A percentile compares a stretch with the other conserved stretches of the same genome.
Conservation (phyloP, 2,888 invertebrate species). For the Iselma pallidipennis region DNA sequence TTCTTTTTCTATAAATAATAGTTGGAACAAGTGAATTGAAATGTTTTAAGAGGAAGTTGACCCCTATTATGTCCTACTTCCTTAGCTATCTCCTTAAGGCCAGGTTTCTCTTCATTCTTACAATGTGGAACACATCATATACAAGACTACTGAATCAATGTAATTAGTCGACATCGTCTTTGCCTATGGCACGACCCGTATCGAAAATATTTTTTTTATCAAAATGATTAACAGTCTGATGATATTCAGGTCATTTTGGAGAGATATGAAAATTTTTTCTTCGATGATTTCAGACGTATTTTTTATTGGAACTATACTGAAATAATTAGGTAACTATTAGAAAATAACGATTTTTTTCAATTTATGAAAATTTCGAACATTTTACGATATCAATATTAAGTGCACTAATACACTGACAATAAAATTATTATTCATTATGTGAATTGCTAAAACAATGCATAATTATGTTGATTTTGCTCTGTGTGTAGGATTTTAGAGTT, state of each 20-base stretch:
- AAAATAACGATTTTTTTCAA: too few species aligned
- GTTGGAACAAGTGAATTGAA: neutral
- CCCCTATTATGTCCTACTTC: conserved; percentile 23
- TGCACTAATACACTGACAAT: neutral
- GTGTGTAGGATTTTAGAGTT: neutral
- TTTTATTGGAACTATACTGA: too few species aligned
- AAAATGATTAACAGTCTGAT: neutral
- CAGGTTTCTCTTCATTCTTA: conserved; percentile 24
- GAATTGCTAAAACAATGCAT: neutral
- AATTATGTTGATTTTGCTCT: neutral
- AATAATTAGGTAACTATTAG: too few species aligned
- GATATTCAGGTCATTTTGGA: neutral
- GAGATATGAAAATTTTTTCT: neutral
- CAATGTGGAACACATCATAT: conserved; percentile 18
- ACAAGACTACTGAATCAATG: neutral
- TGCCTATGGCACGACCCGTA: neutral
- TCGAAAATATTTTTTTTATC: neutral
- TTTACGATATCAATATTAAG: too few species aligned
- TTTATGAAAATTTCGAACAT: neutral
- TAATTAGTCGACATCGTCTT: neutral
- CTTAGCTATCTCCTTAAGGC: conserved; percentile 20
- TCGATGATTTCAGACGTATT: too few species aligned
- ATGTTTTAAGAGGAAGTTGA: conserved; percentile 15
- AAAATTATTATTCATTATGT: neutral
- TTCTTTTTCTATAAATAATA: neutral